phyloP scores from a whole-genome alignment of 2,113 vertebrate genomes.

The Cathartes aura region DNA sequence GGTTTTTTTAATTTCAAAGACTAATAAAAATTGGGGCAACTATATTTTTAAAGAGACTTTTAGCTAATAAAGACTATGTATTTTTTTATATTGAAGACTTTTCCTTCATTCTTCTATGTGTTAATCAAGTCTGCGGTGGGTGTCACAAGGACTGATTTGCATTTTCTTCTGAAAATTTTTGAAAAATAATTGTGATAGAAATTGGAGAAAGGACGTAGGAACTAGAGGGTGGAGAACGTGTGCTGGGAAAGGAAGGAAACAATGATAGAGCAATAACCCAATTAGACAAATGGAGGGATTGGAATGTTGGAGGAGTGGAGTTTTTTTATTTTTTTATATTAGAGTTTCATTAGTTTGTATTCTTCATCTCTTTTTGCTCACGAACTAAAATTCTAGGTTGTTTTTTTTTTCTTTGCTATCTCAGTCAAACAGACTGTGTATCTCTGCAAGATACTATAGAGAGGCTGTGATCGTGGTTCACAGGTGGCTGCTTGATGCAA shows the following conservation, averaged over 20 bases:
- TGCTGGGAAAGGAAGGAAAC: not conserved
- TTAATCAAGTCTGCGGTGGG: not conserved
- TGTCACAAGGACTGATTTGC: not conserved
- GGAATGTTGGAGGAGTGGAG: rapidly evolving
- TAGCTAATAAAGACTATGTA: not conserved
- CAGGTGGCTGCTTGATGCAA: not conserved
- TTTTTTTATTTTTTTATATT: not conserved
- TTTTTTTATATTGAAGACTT: not conserved
- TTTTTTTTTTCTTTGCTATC: not conserved
- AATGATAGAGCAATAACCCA: not conserved
- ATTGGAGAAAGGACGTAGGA: not conserved
- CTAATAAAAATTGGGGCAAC: not conserved
- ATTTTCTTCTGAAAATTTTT: not conserved
- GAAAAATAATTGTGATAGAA: not conserved
- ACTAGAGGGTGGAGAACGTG: not conserved
- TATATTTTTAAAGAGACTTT: not conserved
- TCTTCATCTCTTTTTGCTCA: not conserved
- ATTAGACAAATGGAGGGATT: not conserved
- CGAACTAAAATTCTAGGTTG: not conserved
- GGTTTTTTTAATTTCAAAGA: not conserved
- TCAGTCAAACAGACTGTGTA: not conserved
- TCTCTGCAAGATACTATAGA: not conserved
- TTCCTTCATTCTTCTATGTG: not conserved
- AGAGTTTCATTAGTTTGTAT: not conserved
- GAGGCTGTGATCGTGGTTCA: not conserved